Evolutionary conservation across 2,797 vertebrate species (phyloP).

Genomic region (Manis crassicaudata): DNA sequence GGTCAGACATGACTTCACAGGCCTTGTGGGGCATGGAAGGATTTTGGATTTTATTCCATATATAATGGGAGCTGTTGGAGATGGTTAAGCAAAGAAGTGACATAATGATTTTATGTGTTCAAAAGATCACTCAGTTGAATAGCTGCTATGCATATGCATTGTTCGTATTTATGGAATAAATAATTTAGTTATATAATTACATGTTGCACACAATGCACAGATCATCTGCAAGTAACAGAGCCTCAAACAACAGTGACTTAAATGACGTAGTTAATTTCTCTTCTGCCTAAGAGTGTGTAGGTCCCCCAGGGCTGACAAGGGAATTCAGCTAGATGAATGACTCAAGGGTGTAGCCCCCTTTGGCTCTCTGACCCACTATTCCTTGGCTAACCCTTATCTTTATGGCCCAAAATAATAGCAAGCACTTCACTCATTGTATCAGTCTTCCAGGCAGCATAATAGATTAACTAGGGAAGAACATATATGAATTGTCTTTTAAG

Average conservation of each 20-base stretch:
- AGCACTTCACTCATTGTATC: neutral
- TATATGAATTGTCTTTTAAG: neutral
- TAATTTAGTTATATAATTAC: neutral
- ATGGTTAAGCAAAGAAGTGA: neutral
- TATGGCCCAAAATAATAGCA: neutral
- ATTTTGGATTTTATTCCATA: neutral
- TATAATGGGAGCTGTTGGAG: neutral
- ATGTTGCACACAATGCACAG: neutral
- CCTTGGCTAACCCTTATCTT: neutral
- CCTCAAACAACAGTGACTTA: neutral
- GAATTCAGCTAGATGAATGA: neutral
- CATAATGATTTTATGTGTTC: neutral
- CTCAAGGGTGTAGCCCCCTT: neutral
- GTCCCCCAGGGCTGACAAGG: neutral
- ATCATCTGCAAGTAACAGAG: neutral
- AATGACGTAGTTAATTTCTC: neutral
- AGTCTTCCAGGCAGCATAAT: neutral
- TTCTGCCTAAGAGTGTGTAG: neutral
- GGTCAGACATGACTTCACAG: neutral
- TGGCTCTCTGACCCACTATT: neutral
- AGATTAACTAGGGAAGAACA: neutral
- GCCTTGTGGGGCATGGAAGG: neutral
- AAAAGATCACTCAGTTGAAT: neutral
- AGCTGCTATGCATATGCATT: neutral
- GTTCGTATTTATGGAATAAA: conserved; percentile 15